Conservation (phyloP, 2,797 vertebrate genomes). For the Myripristis jacobus region DNA sequence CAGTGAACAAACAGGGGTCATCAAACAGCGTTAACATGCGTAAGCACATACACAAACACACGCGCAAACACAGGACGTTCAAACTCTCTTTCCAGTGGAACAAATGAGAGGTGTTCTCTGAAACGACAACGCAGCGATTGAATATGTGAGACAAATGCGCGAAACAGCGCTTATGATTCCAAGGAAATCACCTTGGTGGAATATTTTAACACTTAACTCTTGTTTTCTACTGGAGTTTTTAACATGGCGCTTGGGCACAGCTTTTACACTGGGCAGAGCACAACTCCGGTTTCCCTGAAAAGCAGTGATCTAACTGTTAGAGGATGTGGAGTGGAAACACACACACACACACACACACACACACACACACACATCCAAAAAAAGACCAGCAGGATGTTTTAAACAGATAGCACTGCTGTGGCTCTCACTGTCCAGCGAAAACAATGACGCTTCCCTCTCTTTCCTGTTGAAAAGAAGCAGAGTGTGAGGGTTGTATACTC, state of each 20-base stretch:
- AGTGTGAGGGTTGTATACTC: slow-evolving; percentile 10
- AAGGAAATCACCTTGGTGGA: slow-evolving; percentile 21
- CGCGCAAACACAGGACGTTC: slow-evolving; percentile 17
- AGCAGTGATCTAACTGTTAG: slow-evolving; percentile 54
- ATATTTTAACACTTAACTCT: slow-evolving; percentile 53
- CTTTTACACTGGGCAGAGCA: slow-evolving; percentile 10
- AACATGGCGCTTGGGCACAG: no score
- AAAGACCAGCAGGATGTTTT: slow-evolving; percentile 55
- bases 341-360: no score
- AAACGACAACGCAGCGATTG: slow-evolving; percentile 40
- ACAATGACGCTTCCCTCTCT: slow-evolving; percentile 30
- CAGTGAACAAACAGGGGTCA: slow-evolving; percentile 46
- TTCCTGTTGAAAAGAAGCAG: slow-evolving; percentile 22
- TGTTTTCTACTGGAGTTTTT: slow-evolving; percentile 48
- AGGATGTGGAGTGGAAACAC: slow-evolving; percentile 64
- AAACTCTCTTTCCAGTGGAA: slow-evolving; percentile 67
- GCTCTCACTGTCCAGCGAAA: slow-evolving; percentile 26
- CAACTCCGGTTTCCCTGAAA: slow-evolving; percentile 52
- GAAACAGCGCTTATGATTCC: slow-evolving; percentile 26
- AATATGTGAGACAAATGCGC: slow-evolving; percentile 33
- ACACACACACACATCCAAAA: no score
- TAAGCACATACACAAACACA: not conserved
- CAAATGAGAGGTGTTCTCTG: slow-evolving; percentile 50
- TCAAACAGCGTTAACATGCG: slow-evolving; percentile 30
- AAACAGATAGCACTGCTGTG: slow-evolving; percentile 43